Percentiles rank a stretch among this genome's conserved stretches.
These are phyloP conservation scores for Sinocyclocheilus anshuiensis DNA, from an alignment of 2,113 vertebrate genomes.

Conservation along the genomic window DNA sequence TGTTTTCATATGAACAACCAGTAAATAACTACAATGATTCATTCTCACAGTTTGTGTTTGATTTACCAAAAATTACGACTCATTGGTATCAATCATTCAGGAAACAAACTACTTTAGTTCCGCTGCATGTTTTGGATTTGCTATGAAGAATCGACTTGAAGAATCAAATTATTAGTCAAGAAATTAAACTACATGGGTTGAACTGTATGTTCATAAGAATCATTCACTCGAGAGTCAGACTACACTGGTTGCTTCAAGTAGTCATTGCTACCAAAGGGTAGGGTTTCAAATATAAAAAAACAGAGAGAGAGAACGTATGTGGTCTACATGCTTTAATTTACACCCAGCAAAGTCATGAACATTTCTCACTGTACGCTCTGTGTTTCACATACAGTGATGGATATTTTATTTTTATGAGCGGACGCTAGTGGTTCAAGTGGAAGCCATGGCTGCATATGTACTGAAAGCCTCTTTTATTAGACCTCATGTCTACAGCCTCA, in stretches of 20 bases:
- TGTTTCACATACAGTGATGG: not conserved
- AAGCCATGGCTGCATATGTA: slow-evolving; percentile 31
- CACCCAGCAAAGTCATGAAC: not conserved
- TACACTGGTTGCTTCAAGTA: too few relatives aligned
- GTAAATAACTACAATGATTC: too few relatives aligned
- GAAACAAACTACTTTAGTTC: too few relatives aligned
- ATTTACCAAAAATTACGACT: too few relatives aligned
- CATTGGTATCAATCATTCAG: too few relatives aligned
- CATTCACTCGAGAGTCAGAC: too few relatives aligned
- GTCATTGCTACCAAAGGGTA: not conserved
- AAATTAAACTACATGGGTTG: not conserved
- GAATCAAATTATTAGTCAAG: not conserved
- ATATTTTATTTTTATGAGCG: slow-evolving; percentile 25
- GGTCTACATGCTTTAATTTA: not conserved
- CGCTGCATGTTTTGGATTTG: not conserved
- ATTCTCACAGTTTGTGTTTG: too few relatives aligned
- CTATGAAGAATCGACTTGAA: not conserved
- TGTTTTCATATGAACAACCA: too few relatives aligned
- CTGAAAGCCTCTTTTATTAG: slow-evolving; percentile 64
- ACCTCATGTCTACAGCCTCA: slow-evolving; percentile 34
- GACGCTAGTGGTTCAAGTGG: slow-evolving; percentile 18
- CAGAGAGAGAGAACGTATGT: too few relatives aligned
- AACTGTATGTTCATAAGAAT: not conserved
- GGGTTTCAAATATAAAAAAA: not conserved
- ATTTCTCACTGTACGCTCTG: not conserved